Conservation (phyloP, 2,797 vertebrate genomes). For the Myiotriccus ornatus region DNA sequence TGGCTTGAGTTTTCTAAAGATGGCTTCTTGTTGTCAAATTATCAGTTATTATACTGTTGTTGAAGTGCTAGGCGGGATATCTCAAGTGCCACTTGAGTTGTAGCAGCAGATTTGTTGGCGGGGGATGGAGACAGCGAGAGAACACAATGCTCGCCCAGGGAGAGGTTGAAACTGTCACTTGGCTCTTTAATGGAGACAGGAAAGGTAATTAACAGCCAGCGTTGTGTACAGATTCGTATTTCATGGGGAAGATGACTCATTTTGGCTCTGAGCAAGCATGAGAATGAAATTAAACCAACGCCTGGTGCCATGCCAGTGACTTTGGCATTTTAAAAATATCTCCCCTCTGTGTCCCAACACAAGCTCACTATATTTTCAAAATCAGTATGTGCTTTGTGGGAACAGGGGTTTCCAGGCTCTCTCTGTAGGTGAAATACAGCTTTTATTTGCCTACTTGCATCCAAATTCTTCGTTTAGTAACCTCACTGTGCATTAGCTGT, state of each 20-base stretch:
- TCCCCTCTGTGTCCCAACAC: conserved; percentile 22
- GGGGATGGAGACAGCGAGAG: background rate
- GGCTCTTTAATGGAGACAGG: conserved; percentile 67
- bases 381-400: background rate
- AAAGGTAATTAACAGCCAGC: conserved; percentile 69
- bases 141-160: conserved; percentile 60
- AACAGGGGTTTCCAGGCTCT: background rate
- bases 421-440: background rate
- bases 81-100: conserved; percentile 59
- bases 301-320: conserved; percentile 43
- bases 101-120: conserved; percentile 56
- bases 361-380: conserved; percentile 27
- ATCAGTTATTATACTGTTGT: conserved; percentile 26
- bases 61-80: conserved; percentile 62
- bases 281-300: conserved; percentile 58
- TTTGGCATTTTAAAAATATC: conserved; percentile 42
- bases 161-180: conserved; percentile 74
- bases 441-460: conserved; percentile 26
- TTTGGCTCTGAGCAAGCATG: conserved; percentile 57
- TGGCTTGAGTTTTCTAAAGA: conserved; percentile 47
- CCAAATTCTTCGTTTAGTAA: conserved; percentile 2
- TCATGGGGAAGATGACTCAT: conserved; percentile 68
- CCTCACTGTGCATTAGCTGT: background rate
- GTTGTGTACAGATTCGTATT: conserved; percentile 63
- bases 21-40: conserved; percentile 53